A percentile compares a stretch with the other conserved stretches of the same genome.
Conservation (phyloP, 1,140 invertebrate species). For the Listronotus bonariensis region DNA sequence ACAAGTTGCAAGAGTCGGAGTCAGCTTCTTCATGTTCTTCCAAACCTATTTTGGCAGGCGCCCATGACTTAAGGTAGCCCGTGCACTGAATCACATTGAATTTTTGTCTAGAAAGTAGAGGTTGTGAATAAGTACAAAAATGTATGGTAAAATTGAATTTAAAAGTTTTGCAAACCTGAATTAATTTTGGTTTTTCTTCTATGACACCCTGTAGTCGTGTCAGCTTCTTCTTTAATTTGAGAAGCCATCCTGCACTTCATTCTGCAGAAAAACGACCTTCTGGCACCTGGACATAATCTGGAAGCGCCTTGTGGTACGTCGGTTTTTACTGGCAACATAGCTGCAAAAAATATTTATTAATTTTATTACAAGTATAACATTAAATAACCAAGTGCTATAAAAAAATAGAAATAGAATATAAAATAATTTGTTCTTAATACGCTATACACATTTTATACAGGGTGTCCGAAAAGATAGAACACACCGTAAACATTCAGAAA, state of each 20-base stretch:
- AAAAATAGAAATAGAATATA: no score
- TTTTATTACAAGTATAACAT: no score
- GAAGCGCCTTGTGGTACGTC: slow-evolving; percentile 77
- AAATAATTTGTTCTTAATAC: no score
- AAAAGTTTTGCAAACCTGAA: slow-evolving; percentile 55
- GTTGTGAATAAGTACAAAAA: slow-evolving; percentile 14
- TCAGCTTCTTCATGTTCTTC: slow-evolving; percentile 72
- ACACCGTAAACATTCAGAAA: no score
- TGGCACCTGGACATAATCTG: slow-evolving; percentile 81
- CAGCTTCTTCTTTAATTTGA: slow-evolving; percentile 76
- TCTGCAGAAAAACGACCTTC: slow-evolving; percentile 90
- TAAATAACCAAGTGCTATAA: no score
- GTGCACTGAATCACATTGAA: slow-evolving; percentile 85
- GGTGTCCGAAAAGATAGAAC: no score
- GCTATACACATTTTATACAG: no score
- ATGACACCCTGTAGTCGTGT: slow-evolving; percentile 66
- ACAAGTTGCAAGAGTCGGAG: slow-evolving; percentile 75
- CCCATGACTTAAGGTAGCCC: slow-evolving; percentile 92
- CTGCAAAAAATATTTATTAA: slow-evolving; percentile 58
- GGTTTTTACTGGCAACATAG: slow-evolving; percentile 89
- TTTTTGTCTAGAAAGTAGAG: slow-evolving; percentile 63
- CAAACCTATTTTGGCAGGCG: slow-evolving; percentile 74
- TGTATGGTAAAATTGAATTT: no score
- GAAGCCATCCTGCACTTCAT: slow-evolving; percentile 79
- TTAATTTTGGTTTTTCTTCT: slow-evolving; percentile 70